Conservation (phyloP, 92 coral and sea anemone species). For the Paramuricea clavata region DNA sequence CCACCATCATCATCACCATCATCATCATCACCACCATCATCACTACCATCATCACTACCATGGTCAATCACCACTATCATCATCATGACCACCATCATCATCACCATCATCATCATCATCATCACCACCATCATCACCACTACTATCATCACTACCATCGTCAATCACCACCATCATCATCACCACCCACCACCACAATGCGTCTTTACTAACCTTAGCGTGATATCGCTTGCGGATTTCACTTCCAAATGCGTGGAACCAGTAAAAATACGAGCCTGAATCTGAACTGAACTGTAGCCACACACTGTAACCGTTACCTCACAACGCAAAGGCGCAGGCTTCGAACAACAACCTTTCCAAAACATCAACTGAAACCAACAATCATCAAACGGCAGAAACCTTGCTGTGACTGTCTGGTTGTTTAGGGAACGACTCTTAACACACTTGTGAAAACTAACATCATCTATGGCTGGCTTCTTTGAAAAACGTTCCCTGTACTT, state of each 20-base stretch:
- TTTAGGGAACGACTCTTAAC: background rate
- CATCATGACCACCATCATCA: too few relatives aligned
- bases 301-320: slow-evolving; percentile 13
- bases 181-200: background rate
- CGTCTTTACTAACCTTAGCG: background rate
- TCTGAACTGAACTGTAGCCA: background rate
- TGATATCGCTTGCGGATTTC: slow-evolving; percentile 7
- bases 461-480: background rate
- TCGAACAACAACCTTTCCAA: background rate
- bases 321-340: slow-evolving; percentile 35
- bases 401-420: background rate
- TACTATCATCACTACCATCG: background rate
- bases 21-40: too few relatives aligned
- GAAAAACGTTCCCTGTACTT: background rate
- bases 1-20: too few relatives aligned
- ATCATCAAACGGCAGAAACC: slow-evolving; percentile 22
- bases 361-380: slow-evolving; percentile 44
- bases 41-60: too few relatives aligned
- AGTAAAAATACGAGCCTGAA: slow-evolving; percentile 25
- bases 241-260: background rate
- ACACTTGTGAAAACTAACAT: slow-evolving; percentile 23
- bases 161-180: background rate
- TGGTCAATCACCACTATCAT: too few relatives aligned
- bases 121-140: background rate
- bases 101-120: too few relatives aligned